A percentile compares a stretch with the other conserved stretches of the same genome.
Evolutionary conservation across 2,113 vertebrate genomes (phyloP).

Genomic region (Daboia siamensis): DNA sequence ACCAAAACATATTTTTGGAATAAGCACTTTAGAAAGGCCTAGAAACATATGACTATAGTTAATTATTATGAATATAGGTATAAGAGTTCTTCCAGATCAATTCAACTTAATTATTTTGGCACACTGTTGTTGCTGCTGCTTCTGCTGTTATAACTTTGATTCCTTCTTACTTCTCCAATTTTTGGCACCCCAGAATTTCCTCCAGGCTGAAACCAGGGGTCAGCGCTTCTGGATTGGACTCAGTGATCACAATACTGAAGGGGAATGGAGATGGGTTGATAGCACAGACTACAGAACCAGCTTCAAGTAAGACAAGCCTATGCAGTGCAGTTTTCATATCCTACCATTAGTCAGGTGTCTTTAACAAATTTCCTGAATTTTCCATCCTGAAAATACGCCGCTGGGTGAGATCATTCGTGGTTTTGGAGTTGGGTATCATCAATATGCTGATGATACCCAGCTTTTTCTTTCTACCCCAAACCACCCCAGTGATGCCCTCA

Average conservation of each 20-base stretch:
- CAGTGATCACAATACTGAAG: constrained; percentile 2
- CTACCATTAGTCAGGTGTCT: neutral
- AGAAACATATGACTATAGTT: neutral
- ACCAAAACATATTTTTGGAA: neutral
- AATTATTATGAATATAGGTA: neutral
- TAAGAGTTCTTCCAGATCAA: neutral
- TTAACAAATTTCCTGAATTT: neutral
- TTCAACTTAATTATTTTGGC: neutral
- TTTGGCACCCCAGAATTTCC: constrained; percentile 13
- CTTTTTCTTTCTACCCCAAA: too few relatives aligned
- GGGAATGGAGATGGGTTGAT: constrained; percentile 35
- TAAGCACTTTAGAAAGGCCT: neutral
- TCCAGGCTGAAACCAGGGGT: neutral
- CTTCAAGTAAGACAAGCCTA: constrained; percentile 27
- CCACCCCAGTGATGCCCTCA: too few relatives aligned
- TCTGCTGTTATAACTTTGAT: neutral
- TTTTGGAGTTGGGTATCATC: too few relatives aligned
- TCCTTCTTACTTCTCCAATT: neutral
- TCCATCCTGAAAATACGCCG: neutral
- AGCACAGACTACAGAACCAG: constrained; percentile 14
- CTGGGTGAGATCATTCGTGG: too few relatives aligned
- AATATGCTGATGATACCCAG: too few relatives aligned
- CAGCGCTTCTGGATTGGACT: constrained; percentile 25
- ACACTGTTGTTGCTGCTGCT: neutral
- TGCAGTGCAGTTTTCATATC: neutral